Base-by-base conservation (phyloP, 1,140 invertebrate species). In the Tetraneura akinire region DNA sequence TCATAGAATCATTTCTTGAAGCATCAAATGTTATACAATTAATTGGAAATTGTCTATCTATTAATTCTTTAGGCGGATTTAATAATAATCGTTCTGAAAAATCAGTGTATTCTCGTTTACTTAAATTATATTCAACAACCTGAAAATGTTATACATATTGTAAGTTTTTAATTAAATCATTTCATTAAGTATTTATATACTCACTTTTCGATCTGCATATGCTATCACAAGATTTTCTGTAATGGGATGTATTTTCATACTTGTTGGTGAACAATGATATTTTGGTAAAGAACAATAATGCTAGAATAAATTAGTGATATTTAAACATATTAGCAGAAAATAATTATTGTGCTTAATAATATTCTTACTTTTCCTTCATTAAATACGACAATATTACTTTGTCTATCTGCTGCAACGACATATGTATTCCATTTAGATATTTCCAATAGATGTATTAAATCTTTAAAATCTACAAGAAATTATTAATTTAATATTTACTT, bases 161-260 rank as follows among this genome's bases (percentile, higher is more conserved):
- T 4, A n/a, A n/a, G 18, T 53, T n/a, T 21, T 5, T n/a, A 53
- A 21, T 21, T 37, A 16, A n/a, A 55, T 18, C 18, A 53, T 45
- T 80, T 80, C 51, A 8, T 9, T 42, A 0, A 16, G 13, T 2
- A 70, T 16, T 47, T 9, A 4, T 62, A 47, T 70, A 51, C 81
- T 86, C 85, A 91, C 91, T 87, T 90, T 91, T 82, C 91, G 90
- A 87, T 94, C 90, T 1, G 91, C 87, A 86, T 93, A 94, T 5
- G 88, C 89, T 11, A 92, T 85, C 29, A 93, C 87, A 9, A 94
- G 84, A 81, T 87, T 88, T 11, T 88, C 85, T 0, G 84, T 84
- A 2, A 83, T 81, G 23, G 87, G 86, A 81, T 92, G 88, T 11
- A 94, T 85, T 5, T 89, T 87, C 81, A 94, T 84, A 0, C 91